Conservation (phyloP, 1,140 invertebrate species). For the Mactra quadrangularis region DNA sequence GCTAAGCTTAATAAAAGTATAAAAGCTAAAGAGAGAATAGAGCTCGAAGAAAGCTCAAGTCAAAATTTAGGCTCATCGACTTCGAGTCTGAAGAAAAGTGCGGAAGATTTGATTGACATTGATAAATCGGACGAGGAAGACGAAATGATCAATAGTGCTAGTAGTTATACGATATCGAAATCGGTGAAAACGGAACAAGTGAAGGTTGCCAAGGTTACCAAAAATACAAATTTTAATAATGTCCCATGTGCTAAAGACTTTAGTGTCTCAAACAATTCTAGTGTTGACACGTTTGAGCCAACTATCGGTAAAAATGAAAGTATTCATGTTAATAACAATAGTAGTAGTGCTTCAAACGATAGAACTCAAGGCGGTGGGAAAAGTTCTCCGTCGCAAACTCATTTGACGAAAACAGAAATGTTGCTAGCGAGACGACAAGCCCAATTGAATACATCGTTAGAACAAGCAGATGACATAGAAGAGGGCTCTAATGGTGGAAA, state of each 20-base stretch:
- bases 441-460: constrained; percentile 62
- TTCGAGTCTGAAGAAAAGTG: constrained; percentile 55
- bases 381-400: constrained; percentile 40
- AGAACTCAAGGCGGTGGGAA: neutral
- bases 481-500: constrained; percentile 60
- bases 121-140: constrained; percentile 53
- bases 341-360: neutral
- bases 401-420: constrained; percentile 83
- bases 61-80: constrained; percentile 39
- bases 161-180: neutral
- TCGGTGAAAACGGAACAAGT: constrained; percentile 7
- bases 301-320: neutral
- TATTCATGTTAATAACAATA: neutral
- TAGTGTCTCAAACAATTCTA: constrained; percentile 31
- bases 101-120: constrained; percentile 57
- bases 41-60: constrained; percentile 31
- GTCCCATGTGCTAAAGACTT: constrained; percentile 17
- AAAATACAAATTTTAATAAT: neutral
- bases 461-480: constrained; percentile 43
- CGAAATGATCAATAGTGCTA: neutral
- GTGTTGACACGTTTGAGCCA: too few relatives aligned
- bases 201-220: neutral
- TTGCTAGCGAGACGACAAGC: constrained; percentile 79
- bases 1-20: constrained; percentile 48
- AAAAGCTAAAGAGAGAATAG: constrained; percentile 32